Conservation (phyloP, 1,140 invertebrate genomes). For the Heliconius hewitsoni region DNA sequence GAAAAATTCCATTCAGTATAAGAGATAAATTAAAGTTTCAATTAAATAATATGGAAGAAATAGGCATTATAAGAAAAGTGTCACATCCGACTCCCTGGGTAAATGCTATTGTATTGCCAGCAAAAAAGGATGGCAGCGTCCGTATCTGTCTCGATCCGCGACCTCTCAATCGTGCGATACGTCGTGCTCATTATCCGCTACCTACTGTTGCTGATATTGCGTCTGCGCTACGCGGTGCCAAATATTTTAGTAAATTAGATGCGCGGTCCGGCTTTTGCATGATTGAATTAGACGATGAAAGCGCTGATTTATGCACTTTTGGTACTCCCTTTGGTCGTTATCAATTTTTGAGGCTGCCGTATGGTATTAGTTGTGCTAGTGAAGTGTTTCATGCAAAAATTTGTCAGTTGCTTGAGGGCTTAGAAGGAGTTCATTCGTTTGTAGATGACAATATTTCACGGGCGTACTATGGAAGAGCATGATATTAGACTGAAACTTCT, state of each 20-base stretch:
- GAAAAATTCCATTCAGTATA: too few relatives aligned
- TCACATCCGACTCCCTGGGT: slow-evolving; percentile 26
- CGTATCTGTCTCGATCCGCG: slow-evolving; percentile 29
- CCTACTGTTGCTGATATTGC: slow-evolving; percentile 31
- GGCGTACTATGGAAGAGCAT: slow-evolving; percentile 24
- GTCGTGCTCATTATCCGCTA: slow-evolving; percentile 20
- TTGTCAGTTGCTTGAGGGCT: too few relatives aligned
- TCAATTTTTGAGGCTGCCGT: slow-evolving; percentile 37
- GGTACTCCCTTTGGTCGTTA: slow-evolving; percentile 22
- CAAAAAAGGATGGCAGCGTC: slow-evolving; percentile 27
- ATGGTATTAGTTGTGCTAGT: slow-evolving; percentile 38
- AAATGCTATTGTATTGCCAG: slow-evolving; percentile 15
- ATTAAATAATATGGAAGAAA: slow-evolving; percentile 27
- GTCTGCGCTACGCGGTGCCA: slow-evolving; percentile 15
- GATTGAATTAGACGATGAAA: slow-evolving; percentile 19
- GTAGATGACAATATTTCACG: slow-evolving; percentile 16
- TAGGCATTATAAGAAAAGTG: slow-evolving; percentile 36
- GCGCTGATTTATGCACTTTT: slow-evolving; percentile 26
- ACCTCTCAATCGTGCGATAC: slow-evolving; percentile 26
- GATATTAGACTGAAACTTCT: slow-evolving; percentile 23
- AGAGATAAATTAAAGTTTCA: too few relatives aligned
- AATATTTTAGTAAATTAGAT: slow-evolving; percentile 30
- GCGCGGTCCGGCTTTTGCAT: slow-evolving; percentile 30
- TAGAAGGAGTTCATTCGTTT: too few relatives aligned
- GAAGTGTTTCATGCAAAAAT: slow-evolving; percentile 43